phyloP scores from a whole-genome alignment of 2,797 vertebrate genomes.

The Anguilla pacifica region DNA sequence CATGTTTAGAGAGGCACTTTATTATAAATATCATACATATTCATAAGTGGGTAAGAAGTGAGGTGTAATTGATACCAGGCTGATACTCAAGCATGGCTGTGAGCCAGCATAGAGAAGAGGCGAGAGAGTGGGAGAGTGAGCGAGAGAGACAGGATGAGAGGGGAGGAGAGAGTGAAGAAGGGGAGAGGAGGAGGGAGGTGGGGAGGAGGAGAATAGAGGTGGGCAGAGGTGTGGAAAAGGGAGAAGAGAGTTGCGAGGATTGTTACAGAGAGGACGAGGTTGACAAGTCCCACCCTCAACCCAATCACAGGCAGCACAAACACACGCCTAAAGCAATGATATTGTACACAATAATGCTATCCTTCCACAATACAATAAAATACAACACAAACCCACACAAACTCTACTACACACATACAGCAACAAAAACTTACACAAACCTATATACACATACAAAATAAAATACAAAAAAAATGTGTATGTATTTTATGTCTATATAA shows the following conservation, averaged over 20 bases:
- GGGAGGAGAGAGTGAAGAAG: background rate
- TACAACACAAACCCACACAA: background rate
- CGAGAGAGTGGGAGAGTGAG: background rate
- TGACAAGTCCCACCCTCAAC: constrained; percentile 55
- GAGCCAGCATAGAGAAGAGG: constrained; percentile 30
- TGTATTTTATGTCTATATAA: background rate
- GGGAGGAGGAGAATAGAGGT: background rate
- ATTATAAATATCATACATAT: constrained; percentile 56
- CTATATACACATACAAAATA: background rate
- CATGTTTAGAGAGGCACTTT: constrained; percentile 45
- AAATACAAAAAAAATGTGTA: background rate
- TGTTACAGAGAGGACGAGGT: constrained; percentile 33
- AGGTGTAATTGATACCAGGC: constrained; percentile 45
- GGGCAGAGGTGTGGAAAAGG: background rate
- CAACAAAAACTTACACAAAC: background rate
- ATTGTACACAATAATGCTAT: background rate
- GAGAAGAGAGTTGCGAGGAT: background rate
- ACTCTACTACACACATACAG: background rate
- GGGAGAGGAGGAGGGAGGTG: background rate
- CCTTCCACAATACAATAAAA: background rate
- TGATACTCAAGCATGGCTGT: constrained; percentile 41
- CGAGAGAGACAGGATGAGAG: background rate
- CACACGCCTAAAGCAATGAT: background rate
- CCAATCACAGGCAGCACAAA: constrained; percentile 35
- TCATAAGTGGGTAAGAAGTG: constrained; percentile 48